Evolutionary conservation across 2,888 invertebrate genomes (phyloP).

Genomic region (Ephialtes manifestator): DNA sequence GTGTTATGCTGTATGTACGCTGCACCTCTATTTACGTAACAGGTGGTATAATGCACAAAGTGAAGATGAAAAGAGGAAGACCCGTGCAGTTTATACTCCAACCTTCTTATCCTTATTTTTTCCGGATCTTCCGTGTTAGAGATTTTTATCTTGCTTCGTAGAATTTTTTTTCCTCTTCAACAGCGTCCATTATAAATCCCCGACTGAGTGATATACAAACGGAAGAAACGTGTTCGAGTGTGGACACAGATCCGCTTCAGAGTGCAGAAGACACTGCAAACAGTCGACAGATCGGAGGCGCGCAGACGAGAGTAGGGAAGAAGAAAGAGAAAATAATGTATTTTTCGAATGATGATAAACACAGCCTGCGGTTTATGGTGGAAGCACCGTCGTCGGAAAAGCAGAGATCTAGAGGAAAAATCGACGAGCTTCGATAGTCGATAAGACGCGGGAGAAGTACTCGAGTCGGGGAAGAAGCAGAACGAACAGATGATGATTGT

Average conservation of each 20-base stretch:
- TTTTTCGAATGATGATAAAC: conserved; percentile 55
- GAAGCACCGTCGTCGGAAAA: background rate
- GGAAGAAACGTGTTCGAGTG: conserved; percentile 38
- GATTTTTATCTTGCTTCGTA: conserved; percentile 2
- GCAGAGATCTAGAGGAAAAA: conserved; percentile 1
- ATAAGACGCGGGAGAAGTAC: conserved; percentile 30
- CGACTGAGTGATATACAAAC: background rate
- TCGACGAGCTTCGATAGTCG: conserved; percentile 40
- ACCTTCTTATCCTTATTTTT: conserved; percentile 56
- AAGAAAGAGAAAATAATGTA: conserved; percentile 53
- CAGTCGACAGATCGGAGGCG: conserved; percentile 16
- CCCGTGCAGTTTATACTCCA: background rate
- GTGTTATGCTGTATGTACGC: conserved; percentile 45
- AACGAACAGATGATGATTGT: conserved; percentile 46
- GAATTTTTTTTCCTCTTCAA: conserved; percentile 5
- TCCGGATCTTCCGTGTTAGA: conserved; percentile 6
- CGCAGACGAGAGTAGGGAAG: conserved; percentile 27
- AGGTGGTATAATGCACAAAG: conserved; percentile 54
- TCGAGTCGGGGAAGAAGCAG: conserved; percentile 6
- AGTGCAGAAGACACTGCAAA: conserved; percentile 21
- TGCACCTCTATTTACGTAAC: conserved; percentile 73
- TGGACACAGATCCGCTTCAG: conserved; percentile 6
- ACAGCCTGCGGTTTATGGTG: conserved; percentile 30
- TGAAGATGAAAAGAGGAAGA: conserved; percentile 36
- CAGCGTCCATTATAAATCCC: conserved; percentile 52